Evolutionary conservation across 2,888 invertebrate species (phyloP).

Genomic region (Patella pellucida): DNA sequence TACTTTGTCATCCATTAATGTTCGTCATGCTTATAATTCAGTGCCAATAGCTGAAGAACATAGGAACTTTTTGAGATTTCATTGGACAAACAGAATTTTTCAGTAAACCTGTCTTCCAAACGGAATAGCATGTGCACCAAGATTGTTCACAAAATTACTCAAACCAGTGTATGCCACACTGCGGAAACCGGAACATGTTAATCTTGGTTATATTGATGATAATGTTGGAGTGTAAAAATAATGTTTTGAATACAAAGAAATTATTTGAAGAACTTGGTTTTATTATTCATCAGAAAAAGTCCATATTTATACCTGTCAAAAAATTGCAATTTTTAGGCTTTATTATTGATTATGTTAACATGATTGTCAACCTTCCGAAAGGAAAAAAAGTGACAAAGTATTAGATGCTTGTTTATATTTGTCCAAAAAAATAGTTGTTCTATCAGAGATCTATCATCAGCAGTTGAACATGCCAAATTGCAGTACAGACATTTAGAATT

Average conservation of each 20-base stretch:
- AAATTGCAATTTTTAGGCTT: constrained; percentile 4
- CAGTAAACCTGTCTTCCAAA: constrained; percentile 28
- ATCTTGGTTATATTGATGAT: too few relatives aligned
- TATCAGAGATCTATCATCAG: constrained; percentile 2
- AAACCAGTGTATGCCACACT: too few relatives aligned
- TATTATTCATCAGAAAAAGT: constrained; percentile 13
- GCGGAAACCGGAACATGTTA: too few relatives aligned
- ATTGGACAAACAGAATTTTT: constrained; percentile 19
- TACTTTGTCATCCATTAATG: constrained; percentile 17
- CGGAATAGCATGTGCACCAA: too few relatives aligned
- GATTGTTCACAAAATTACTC: too few relatives aligned
- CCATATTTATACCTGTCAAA: too few relatives aligned
- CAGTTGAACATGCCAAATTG: neutral
- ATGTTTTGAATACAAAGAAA: neutral
- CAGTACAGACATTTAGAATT: neutral
- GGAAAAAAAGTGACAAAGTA: constrained; percentile 1
- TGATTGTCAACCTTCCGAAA: constrained; percentile 10
- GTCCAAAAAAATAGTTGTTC: neutral
- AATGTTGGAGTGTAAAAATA: neutral
- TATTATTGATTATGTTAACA: constrained; percentile 10
- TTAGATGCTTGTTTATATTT: neutral
- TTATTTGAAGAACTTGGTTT: neutral
- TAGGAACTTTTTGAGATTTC: constrained; percentile 17
- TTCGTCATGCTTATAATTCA: constrained; percentile 23
- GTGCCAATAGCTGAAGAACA: too few relatives aligned